Base-by-base conservation (phyloP, 2,797 vertebrate genomes). In the Ciconia nigra region DNA sequence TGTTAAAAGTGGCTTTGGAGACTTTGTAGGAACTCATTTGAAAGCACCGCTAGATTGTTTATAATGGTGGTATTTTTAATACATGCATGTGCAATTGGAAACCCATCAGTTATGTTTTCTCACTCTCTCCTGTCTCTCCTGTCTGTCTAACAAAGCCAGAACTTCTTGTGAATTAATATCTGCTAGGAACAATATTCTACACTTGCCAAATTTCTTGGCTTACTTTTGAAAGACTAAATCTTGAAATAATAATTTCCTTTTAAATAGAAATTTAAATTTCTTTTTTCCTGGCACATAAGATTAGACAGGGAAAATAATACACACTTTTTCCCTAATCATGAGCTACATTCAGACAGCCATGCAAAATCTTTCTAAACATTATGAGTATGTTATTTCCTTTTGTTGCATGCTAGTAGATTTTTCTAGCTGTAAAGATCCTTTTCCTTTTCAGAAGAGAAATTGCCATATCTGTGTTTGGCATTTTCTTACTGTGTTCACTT, bases 301-400 rank as follows among this genome's bases (percentile, higher is more conserved):
- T 65, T 39, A 73, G 44, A n/a, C 8, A 8, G 20, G 39, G 72
- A 55, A 37, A 79, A 41, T 26, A 93, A 37, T 20, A 41, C 14
- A 25, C 0, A 0, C 4, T 46, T 89, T 92, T 59, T 1, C 70
- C 62, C 54, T 41, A 49, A 51, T 35, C 46, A 21, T 54, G 39
- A 39, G 5, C 86, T 79, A 3, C 13, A 4, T 74, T 63, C n/a
- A 22, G 20, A 9, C 35, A 76, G 39, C 19, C 33, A 10, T 6
- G 25, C 55, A 49, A 83, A 87, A 89, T 29, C 51, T 80, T 44
- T 82, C n/a, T 54, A 29, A 73, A n/a, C 10, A 4, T 39, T 55
- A 26, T 0, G 0, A 52, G 15, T 1, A 0, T 26, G 14, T 54
- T 35, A 15, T 78, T 90, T 66, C 47, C 31, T 84, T 62, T 62